phyloP scores from a whole-genome alignment of 2,888 invertebrate species.

The Schizaphis graminum region DNA sequence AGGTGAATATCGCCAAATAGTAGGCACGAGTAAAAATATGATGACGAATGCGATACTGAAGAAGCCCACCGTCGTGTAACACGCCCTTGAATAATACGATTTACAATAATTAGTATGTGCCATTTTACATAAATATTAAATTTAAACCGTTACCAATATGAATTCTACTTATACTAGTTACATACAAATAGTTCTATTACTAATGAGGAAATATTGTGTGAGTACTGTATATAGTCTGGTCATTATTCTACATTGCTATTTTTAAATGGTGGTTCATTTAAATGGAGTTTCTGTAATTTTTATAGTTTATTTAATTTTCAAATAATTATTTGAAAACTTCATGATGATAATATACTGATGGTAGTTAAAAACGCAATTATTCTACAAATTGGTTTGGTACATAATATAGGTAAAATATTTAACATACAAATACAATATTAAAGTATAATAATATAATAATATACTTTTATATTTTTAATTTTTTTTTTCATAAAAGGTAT shows the following conservation, averaged over 20 bases:
- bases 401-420: neutral
- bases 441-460: no score
- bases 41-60: conserved; percentile 21
- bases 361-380: neutral
- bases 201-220: neutral
- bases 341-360: neutral
- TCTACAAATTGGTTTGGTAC: neutral
- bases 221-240: neutral
- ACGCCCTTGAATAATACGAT: conserved; percentile 16
- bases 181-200: neutral
- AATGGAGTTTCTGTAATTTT: neutral
- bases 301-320: neutral
- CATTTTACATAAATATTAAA: neutral
- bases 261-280: neutral
- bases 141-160: neutral
- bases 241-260: neutral
- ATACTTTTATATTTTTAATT: no score
- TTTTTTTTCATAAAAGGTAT: no score
- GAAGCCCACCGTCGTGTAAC: neutral
- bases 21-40: conserved; percentile 10
- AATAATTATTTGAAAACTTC: neutral
- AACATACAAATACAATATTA: neutral
- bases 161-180: neutral
- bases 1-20: conserved; percentile 75
- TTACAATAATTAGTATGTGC: neutral